Base-by-base conservation (phyloP, 1,140 invertebrate genomes). In the Eriocheir sinensis region DNA sequence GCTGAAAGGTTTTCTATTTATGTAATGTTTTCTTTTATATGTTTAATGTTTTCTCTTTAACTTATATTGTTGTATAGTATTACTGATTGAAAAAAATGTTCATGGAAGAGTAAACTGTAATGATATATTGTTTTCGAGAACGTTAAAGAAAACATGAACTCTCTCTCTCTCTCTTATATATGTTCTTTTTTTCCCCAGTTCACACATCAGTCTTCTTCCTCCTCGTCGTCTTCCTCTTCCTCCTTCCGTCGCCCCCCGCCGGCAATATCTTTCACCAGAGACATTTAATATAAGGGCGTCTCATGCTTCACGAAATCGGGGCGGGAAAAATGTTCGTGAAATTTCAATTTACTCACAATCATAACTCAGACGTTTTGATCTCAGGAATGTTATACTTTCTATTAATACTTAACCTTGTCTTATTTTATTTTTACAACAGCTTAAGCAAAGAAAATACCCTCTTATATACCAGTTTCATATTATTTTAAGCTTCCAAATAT, bases 141-240 rank as follows among this genome's bases (percentile, higher is more conserved):
- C 60, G n/a, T n/a, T 72, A n/a, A 53, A 72, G 60, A 72, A 72
- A 72, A 72, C 21, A 72, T 21, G 21, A 72, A 72, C 12, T 72
- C 60, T 72, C 27, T 21, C 21, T 72, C n/a, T 72, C 15, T n/a
- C n/a, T n/a, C n/a, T n/a, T n/a, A n/a, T n/a, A n/a, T n/a, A n/a
- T n/a, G n/a, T n/a, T 48, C 15, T 15, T 48, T 48, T 48, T 15
- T 48, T 48, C n/a, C n/a, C n/a, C 60, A 72, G n/a, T 72, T 72
- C 60, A 72, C 60, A 72, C 60, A 72, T 72, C 60, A 2, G 60
- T 72, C 60, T 72, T 72, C 34, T 44, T 88, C 53, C 88, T 53
- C 81, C 83, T 93, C 92, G 38, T 36, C 81, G 79, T 88, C 85
- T 88, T 38, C n/a, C 85, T 88, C 85, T 88, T 44, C 41, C 85